Percentiles rank a stretch among this genome's conserved stretches.
Conservation (phyloP, 1,140 invertebrate species). For the Helicoverpa armigera region DNA sequence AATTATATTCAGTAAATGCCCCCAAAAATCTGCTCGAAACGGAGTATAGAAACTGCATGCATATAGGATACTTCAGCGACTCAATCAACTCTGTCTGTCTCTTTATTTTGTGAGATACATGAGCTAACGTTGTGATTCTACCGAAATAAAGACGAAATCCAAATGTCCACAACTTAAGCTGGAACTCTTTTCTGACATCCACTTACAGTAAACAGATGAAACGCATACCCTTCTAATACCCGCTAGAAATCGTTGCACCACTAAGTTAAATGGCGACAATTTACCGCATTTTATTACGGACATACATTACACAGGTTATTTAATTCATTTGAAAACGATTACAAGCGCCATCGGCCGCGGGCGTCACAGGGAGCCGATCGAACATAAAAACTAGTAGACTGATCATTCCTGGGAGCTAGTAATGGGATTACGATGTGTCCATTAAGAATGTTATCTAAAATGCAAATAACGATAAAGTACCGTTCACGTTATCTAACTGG, state of each 20-base stretch:
- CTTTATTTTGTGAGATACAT: not conserved
- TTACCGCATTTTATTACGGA: slow-evolving; percentile 33
- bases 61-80: too few relatives aligned
- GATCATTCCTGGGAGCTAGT: slow-evolving; percentile 28
- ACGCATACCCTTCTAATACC: slow-evolving; percentile 4
- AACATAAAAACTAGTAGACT: slow-evolving; percentile 28
- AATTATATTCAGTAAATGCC: too few relatives aligned
- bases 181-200: not conserved
- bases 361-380: slow-evolving; percentile 5
- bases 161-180: not conserved
- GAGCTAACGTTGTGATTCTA: not conserved
- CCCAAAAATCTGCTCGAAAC: too few relatives aligned
- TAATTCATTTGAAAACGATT: slow-evolving; percentile 38
- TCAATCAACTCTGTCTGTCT: too few relatives aligned
- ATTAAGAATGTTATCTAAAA: slow-evolving; percentile 43
- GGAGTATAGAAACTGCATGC: too few relatives aligned
- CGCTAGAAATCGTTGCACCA: slow-evolving; percentile 7
- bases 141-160: not conserved
- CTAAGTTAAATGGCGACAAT: slow-evolving; percentile 30
- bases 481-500: slow-evolving; percentile 35
- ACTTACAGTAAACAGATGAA: not conserved
- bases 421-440: slow-evolving; percentile 28
- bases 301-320: slow-evolving; percentile 39
- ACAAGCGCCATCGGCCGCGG: slow-evolving; percentile 2
- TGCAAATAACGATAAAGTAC: slow-evolving; percentile 37